These are phyloP conservation scores for Tetramorium alpestre DNA, from an alignment of 1,140 invertebrate genomes.

Conservation along the genomic window DNA sequence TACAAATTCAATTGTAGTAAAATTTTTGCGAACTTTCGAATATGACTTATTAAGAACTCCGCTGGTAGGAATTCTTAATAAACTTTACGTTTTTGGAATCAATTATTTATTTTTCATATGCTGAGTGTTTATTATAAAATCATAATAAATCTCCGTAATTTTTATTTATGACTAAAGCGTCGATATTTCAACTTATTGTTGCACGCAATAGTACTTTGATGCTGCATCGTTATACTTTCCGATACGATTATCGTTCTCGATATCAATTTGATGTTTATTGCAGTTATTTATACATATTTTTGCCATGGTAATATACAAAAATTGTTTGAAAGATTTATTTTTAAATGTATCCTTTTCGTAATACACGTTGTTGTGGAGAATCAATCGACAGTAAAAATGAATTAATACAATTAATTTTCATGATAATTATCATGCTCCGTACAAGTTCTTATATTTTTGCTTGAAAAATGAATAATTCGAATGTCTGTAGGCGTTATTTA, in stretches of 20 bases:
- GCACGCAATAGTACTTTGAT: conserved; percentile 26
- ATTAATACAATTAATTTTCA: neutral
- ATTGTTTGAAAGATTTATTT: conserved; percentile 6
- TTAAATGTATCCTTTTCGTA: neutral
- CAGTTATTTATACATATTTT: conserved; percentile 13
- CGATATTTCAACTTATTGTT: neutral
- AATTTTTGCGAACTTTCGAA: neutral
- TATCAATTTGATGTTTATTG: neutral
- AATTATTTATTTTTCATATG: neutral
- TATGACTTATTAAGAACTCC: neutral
- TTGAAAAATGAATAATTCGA: conserved; percentile 10
- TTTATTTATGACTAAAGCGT: neutral
- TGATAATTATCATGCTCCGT: neutral
- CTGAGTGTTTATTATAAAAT: neutral
- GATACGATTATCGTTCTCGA: neutral
- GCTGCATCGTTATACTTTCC: neutral
- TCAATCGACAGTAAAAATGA: conserved; percentile 1
- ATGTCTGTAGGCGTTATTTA: conserved; percentile 22
- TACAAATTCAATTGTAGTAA: neutral
- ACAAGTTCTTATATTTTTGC: neutral
- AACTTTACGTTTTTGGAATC: neutral
- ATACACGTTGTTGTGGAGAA: neutral
- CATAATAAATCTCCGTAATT: neutral
- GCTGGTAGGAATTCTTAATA: neutral
- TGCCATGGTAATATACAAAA: neutral